phyloP scores from a whole-genome alignment of 2,797 vertebrate species.

The Florisuga fusca region DNA sequence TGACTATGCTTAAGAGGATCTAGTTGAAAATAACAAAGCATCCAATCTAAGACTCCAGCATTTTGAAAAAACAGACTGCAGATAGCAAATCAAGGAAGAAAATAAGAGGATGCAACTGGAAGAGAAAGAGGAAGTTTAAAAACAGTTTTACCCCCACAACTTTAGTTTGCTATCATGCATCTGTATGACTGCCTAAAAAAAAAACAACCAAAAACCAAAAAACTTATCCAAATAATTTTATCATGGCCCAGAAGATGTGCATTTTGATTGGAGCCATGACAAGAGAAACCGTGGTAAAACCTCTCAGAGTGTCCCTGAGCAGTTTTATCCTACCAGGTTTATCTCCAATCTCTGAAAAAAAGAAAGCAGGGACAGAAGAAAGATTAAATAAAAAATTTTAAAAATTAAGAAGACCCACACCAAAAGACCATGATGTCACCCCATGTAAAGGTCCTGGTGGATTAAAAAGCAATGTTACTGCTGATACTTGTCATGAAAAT shows the following conservation, averaged over 20 bases:
- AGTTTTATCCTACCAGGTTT: neutral
- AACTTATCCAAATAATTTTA: neutral
- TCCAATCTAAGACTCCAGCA: neutral
- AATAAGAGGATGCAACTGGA: neutral
- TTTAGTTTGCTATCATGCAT: neutral
- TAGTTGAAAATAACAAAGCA: neutral
- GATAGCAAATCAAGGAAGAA: neutral
- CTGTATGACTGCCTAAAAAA: neutral
- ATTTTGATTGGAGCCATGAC: neutral
- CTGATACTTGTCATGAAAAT: neutral
- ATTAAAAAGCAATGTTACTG: neutral
- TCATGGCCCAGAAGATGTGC: neutral
- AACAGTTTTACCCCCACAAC: neutral
- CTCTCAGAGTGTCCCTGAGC: neutral
- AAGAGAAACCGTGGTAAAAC: neutral
- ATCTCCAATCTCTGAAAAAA: neutral
- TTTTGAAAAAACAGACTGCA: neutral
- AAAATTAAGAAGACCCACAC: neutral
- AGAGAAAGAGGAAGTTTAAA: neutral
- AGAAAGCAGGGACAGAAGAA: neutral
- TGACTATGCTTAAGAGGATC: neutral
- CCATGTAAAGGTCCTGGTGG: neutral
- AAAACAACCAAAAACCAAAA: too few species aligned
- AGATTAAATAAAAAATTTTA: too few species aligned
- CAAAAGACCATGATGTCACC: neutral